Percentiles rank a stretch among this genome's conserved stretches.
Conservation (phyloP, 2,888 invertebrate genomes). For the Lasioglossum morio region DNA sequence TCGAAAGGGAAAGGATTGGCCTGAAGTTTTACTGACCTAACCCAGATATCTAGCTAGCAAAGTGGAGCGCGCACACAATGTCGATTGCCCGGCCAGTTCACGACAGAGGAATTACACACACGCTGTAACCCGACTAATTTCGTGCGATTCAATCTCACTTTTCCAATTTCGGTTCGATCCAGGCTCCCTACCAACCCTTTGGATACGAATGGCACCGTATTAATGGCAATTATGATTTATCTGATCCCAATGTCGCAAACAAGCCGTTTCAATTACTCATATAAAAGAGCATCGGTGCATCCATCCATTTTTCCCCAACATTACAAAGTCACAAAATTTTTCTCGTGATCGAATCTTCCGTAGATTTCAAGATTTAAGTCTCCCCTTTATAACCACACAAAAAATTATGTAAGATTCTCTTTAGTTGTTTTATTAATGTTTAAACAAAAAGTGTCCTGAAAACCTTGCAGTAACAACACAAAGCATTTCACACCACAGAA, state of each 20-base stretch:
- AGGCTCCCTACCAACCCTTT: neutral
- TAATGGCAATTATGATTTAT: neutral
- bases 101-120: neutral
- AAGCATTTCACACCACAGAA: too few species aligned
- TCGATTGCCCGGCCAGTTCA: neutral
- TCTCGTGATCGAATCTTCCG: too few species aligned
- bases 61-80: slow-evolving; percentile 1
- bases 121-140: neutral
- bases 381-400: neutral
- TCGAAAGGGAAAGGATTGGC: slow-evolving; percentile 31
- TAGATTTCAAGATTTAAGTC: neutral
- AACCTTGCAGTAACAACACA: too few species aligned
- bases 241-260: neutral
- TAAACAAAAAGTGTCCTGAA: neutral
- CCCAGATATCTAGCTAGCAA: neutral
- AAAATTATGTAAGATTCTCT: neutral
- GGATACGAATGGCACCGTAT: neutral
- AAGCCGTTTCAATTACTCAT: neutral
- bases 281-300: neutral
- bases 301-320: too few species aligned
- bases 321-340: too few species aligned
- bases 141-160: neutral
- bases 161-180: neutral
- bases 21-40: slow-evolving; percentile 15
- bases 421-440: neutral